These are phyloP conservation scores for Vannuccia rotundouncinata DNA, from an alignment of 2,888 invertebrate species.

Conservation along the genomic window DNA sequence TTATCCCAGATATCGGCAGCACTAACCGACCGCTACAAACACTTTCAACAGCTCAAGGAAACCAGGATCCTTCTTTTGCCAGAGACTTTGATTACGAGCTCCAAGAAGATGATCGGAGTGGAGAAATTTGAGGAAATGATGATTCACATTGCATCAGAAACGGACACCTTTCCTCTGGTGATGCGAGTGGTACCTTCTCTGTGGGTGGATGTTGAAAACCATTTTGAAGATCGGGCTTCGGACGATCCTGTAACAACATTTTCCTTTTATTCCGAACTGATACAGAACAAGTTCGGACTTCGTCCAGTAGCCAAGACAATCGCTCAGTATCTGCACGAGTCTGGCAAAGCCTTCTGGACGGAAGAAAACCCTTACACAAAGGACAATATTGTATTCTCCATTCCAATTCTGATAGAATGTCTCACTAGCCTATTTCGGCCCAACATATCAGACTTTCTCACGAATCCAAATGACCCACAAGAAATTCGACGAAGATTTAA, in stretches of 20 bases:
- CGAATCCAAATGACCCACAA: conserved; percentile 42
- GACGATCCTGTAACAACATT: conserved; percentile 48
- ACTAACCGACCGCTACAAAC: conserved; percentile 50
- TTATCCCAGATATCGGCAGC: conserved; percentile 49
- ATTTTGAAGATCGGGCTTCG: conserved; percentile 49
- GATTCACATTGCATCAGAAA: conserved; percentile 46
- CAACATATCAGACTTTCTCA: conserved; percentile 44
- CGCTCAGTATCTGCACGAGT: conserved; percentile 51
- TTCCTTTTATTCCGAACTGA: conserved; percentile 46
- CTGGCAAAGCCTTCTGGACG: conserved; percentile 37
- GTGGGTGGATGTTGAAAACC: conserved; percentile 52
- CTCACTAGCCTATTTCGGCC: conserved; percentile 47
- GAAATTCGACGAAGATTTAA: conserved; percentile 46
- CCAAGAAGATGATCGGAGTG: conserved; percentile 45
- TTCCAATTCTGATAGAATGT: conserved; percentile 51
- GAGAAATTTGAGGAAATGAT: conserved; percentile 41
- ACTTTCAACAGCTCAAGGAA: conserved; percentile 47
- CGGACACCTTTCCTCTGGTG: conserved; percentile 46
- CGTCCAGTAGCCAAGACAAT: conserved; percentile 49
- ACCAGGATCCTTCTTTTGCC: conserved; percentile 41
- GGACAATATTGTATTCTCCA: conserved; percentile 48
- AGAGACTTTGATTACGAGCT: conserved; percentile 48
- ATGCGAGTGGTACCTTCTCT: conserved; percentile 50
- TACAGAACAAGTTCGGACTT: conserved; percentile 43
- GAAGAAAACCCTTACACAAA: conserved; percentile 42